phyloP scores from a whole-genome alignment of 2,113 vertebrate species.

The Hemiscyllium ocellatum region DNA sequence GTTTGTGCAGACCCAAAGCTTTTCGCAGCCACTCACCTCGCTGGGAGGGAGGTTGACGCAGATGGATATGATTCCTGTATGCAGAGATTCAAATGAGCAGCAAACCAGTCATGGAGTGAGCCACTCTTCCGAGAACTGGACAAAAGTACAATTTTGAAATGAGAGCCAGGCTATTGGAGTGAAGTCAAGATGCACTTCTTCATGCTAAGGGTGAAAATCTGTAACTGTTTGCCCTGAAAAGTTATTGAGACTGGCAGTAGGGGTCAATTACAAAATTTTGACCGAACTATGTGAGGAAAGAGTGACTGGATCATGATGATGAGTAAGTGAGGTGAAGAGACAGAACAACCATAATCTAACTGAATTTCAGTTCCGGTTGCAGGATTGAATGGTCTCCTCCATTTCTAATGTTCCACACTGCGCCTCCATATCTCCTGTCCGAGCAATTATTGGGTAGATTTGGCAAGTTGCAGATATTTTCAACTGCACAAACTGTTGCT shows the following conservation, averaged over 20 bases:
- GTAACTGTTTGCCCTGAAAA: background rate
- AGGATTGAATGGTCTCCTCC: background rate
- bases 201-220: background rate
- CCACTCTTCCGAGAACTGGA: background rate
- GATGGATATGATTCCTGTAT: background rate
- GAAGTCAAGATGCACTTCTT: background rate
- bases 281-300: background rate
- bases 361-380: background rate
- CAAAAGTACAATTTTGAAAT: background rate
- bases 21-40: background rate
- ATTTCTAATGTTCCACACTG: background rate
- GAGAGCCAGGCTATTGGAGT: background rate
- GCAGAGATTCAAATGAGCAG: background rate
- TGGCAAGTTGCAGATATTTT: background rate
- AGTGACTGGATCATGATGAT: background rate
- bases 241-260: background rate
- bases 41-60: background rate
- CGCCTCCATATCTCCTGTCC: background rate
- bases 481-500: background rate
- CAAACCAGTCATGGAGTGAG: background rate
- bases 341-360: background rate
- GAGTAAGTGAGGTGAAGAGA: background rate
- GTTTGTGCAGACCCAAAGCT: background rate
- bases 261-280: background rate
- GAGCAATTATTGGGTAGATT: background rate